Conservation (phyloP, 2,113 vertebrate species). For the Hystrix cristata region DNA sequence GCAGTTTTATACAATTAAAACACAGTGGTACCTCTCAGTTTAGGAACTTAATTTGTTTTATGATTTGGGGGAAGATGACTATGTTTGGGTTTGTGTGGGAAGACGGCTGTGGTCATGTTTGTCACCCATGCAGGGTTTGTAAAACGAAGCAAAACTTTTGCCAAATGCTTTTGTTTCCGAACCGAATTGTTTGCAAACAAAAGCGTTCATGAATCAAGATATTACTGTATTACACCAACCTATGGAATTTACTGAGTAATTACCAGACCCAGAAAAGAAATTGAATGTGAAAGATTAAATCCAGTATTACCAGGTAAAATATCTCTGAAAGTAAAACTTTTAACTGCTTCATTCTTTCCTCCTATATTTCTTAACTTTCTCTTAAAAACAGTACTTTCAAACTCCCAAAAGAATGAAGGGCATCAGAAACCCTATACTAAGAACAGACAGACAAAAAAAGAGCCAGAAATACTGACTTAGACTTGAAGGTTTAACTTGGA, state of each 20-base stretch:
- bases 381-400: background rate
- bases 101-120: background rate
- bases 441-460: slow-evolving; percentile 33
- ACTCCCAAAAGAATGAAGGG: background rate
- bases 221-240: background rate
- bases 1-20: slow-evolving; percentile 86
- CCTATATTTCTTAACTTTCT: slow-evolving; percentile 55
- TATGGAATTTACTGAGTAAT: background rate
- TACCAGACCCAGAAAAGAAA: background rate
- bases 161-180: background rate
- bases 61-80: background rate
- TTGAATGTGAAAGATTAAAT: background rate
- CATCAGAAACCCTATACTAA: background rate
- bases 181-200: background rate
- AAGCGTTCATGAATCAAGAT: background rate
- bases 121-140: background rate
- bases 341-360: background rate
- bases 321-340: background rate
- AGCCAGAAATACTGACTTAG: slow-evolving; percentile 52
- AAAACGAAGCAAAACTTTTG: background rate
- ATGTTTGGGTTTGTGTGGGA: too few species aligned
- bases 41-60: background rate
- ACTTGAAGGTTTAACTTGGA: slow-evolving; percentile 52
- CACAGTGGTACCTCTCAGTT: background rate
- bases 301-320: background rate